These are phyloP conservation scores for Ellobium chinense DNA, from an alignment of 2,888 invertebrate species.

Conservation along the genomic window DNA sequence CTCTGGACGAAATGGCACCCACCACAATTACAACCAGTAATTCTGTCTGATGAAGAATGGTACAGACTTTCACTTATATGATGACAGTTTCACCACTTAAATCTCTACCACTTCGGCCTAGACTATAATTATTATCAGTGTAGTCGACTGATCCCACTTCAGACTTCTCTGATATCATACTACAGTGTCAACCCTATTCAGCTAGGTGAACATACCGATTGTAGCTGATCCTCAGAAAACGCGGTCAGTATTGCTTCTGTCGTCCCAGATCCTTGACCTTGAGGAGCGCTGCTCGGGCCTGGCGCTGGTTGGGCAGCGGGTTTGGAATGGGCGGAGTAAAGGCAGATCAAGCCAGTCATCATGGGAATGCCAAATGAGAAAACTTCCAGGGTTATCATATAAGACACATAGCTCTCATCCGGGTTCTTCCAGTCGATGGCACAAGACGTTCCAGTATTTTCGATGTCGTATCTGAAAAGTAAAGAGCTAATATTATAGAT, in stretches of 20 bases:
- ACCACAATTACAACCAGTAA: too few species aligned
- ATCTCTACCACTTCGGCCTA: too few species aligned
- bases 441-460: slow-evolving; percentile 62
- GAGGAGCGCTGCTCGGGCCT: not conserved
- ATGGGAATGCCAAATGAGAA: slow-evolving; percentile 65
- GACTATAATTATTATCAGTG: too few species aligned
- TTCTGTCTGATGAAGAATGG: too few species aligned
- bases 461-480: slow-evolving; percentile 63
- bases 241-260: not conserved
- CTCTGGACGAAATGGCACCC: too few species aligned
- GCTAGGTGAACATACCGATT: slow-evolving; percentile 36
- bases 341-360: slow-evolving; percentile 39
- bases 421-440: slow-evolving; percentile 59
- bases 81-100: too few species aligned
- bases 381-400: slow-evolving; percentile 61
- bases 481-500: too few species aligned
- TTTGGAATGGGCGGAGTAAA: slow-evolving; percentile 26
- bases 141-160: too few species aligned
- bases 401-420: slow-evolving; percentile 59
- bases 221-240: slow-evolving; percentile 47
- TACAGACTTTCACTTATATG: too few species aligned
- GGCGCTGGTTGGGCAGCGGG: not conserved
- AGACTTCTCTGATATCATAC: too few species aligned
- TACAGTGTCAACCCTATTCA: too few species aligned
- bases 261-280: not conserved